Percentiles rank a stretch among this genome's conserved stretches.
These are phyloP conservation scores for Motacilla tschutschensis DNA, from an alignment of 2,113 vertebrate genomes.

Conservation along the genomic window DNA sequence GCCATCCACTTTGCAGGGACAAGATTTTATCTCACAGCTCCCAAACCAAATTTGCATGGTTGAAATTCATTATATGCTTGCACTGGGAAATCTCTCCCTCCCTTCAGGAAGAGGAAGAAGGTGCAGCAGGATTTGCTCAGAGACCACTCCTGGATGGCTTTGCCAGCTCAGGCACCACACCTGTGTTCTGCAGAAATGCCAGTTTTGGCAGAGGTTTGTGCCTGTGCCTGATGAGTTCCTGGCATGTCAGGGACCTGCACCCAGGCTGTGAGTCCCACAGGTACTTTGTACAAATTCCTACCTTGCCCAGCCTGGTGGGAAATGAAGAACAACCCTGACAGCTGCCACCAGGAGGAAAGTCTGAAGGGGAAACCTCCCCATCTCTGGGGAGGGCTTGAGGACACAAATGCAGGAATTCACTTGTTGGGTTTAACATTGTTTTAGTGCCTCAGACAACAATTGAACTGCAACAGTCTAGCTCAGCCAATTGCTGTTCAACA, in stretches of 20 bases:
- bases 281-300: not conserved
- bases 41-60: fast-evolving
- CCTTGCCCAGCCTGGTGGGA: not conserved
- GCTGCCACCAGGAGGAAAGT: not conserved
- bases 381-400: not conserved
- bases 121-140: fast-evolving
- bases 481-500: not conserved
- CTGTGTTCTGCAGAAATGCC: not conserved
- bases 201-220: not conserved
- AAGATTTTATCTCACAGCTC: not conserved
- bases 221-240: fast-evolving
- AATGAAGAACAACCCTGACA: fast-evolving
- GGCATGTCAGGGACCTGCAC: not conserved
- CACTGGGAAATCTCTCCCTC: not conserved
- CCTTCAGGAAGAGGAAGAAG: too few species aligned
- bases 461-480: not conserved
- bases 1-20: not conserved
- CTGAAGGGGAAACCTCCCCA: fast-evolving
- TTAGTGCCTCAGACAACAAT: not conserved
- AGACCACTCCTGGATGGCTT: not conserved
- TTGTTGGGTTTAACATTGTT: not conserved
- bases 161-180: not conserved
- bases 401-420: fast-evolving
- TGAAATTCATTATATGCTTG: fast-evolving
- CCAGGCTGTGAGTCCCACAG: fast-evolving